Percentiles rank a stretch among this genome's conserved stretches.
Conservation (phyloP, 2,113 vertebrate genomes). For the Bothrops jararaca region DNA sequence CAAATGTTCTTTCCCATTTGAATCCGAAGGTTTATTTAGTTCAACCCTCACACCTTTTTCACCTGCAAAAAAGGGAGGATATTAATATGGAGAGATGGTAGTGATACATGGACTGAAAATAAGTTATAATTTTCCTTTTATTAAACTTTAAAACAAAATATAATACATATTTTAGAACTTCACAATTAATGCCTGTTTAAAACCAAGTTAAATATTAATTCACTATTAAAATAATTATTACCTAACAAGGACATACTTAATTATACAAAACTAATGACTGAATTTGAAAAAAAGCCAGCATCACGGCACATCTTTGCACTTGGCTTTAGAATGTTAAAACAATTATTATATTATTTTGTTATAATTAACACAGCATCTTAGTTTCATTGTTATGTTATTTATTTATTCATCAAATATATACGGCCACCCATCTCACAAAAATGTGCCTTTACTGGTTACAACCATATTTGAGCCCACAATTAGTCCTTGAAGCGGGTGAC, state of each 20-base stretch:
- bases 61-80: conserved; percentile 62
- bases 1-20: conserved; percentile 76
- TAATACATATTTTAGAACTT: not conserved
- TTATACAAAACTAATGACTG: not conserved
- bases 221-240: not conserved
- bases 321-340: not conserved
- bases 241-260: not conserved
- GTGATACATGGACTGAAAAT: not conserved
- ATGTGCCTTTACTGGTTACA: not conserved
- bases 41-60: conserved; percentile 94
- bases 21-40: conserved; percentile 87
- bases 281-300: not conserved
- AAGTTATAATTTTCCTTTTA: not conserved
- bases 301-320: not conserved
- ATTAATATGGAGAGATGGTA: not conserved
- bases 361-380: not conserved
- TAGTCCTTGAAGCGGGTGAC: not conserved
- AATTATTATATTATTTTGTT: not conserved
- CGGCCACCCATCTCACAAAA: not conserved
- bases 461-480: not conserved
- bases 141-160: not conserved
- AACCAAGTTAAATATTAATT: not conserved
- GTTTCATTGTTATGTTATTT: not conserved
- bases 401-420: not conserved
- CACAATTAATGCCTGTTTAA: not conserved